These are phyloP conservation scores for Acestrorhynchus altus DNA, from an alignment of 2,797 vertebrate genomes.

Conservation along the genomic window DNA sequence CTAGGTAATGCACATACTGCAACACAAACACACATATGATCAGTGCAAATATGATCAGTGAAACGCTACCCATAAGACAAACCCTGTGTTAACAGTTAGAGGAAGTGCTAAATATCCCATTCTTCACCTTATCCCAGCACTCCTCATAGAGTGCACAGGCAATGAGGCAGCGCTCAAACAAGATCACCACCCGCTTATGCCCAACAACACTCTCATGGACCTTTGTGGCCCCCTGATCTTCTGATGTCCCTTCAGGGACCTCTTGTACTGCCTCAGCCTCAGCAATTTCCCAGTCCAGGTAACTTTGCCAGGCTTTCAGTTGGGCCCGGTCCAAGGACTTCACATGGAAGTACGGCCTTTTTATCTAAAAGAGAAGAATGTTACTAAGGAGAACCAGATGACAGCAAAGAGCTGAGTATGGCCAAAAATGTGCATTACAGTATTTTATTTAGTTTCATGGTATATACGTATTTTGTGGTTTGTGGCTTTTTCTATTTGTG, in stretches of 20 bases:
- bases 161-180: slow-evolving; percentile 88
- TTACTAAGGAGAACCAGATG: background rate
- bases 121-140: slow-evolving; percentile 83
- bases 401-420: background rate
- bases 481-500: too few species aligned
- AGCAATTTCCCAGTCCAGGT: slow-evolving; percentile 84
- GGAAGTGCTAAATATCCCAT: background rate
- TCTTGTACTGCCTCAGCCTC: slow-evolving; percentile 63
- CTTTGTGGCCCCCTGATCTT: slow-evolving; percentile 61
- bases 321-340: slow-evolving; percentile 82
- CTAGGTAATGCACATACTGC: slow-evolving; percentile 84
- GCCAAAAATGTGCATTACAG: too few species aligned
- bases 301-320: slow-evolving; percentile 84
- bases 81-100: background rate
- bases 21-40: slow-evolving; percentile 21
- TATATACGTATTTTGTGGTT: too few species aligned
- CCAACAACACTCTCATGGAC: slow-evolving; percentile 52
- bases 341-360: slow-evolving; percentile 86
- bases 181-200: slow-evolving; percentile 77
- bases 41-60: background rate
- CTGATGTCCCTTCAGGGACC: slow-evolving; percentile 63
- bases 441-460: too few species aligned
- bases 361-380: slow-evolving; percentile 73
- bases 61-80: background rate
- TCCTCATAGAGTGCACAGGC: slow-evolving; percentile 89